phyloP scores from a whole-genome alignment of 2,797 vertebrate genomes.

The Sebastes elongatus region DNA sequence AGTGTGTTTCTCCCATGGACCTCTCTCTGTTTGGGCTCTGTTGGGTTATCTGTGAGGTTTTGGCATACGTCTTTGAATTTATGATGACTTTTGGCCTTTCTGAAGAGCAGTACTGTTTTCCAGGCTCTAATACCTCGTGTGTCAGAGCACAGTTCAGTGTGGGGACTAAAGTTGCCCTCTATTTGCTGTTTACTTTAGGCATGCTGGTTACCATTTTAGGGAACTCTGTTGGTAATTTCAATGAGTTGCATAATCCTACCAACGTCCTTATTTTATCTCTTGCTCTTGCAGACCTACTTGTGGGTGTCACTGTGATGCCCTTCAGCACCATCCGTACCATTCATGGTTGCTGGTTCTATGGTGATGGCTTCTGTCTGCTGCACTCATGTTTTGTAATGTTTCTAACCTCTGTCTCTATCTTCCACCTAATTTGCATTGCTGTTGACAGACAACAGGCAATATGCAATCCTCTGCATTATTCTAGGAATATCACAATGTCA shows the following conservation, averaged over 20 bases:
- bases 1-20: neutral
- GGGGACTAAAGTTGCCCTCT: neutral
- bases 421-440: slow-evolving; percentile 83
- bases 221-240: slow-evolving; percentile 80
- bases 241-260: slow-evolving; percentile 82
- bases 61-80: neutral
- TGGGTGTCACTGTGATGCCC: slow-evolving; percentile 71
- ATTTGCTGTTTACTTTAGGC: neutral
- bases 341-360: slow-evolving; percentile 82
- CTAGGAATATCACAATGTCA: slow-evolving; percentile 61
- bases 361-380: slow-evolving; percentile 75
- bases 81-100: neutral
- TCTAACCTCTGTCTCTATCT: slow-evolving; percentile 79
- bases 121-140: neutral
- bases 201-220: slow-evolving; percentile 49
- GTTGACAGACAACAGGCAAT: slow-evolving; percentile 81
- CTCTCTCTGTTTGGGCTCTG: neutral
- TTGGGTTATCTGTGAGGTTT: neutral
- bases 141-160: neutral
- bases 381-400: slow-evolving; percentile 80
- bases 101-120: slow-evolving; percentile 5
- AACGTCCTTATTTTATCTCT: slow-evolving; percentile 84
- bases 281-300: slow-evolving; percentile 42
- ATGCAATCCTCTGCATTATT: slow-evolving; percentile 77
- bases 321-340: slow-evolving; percentile 77